Base-by-base conservation (phyloP, 2,888 invertebrate species). In the Sphaeridia pumilis region DNA sequence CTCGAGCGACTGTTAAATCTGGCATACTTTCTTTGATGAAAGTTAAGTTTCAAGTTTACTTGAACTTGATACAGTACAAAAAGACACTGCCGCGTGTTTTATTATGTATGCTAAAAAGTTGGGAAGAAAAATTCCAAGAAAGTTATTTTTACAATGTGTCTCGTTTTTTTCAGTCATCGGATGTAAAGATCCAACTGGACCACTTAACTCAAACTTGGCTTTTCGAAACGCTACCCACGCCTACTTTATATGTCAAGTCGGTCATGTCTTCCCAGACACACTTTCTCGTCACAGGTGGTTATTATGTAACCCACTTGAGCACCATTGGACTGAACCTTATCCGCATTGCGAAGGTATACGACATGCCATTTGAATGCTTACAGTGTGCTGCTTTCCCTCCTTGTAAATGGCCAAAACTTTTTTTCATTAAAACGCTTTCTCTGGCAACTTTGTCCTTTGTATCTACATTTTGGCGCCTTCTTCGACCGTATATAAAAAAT, bases 151-250 rank as follows among this genome's bases (percentile, higher is more conserved):
- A n/a, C n/a, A n/a, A 27, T 49, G 14, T 46, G 25, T 48, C 21
- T 31, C n/a, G 24, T 42, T 27, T 2, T 49, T 53, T 49, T 27
- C 46, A 65, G 65, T 60, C 24, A 58, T 65, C 28, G 65, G 65
- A 45, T 65, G 65, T 54, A 53, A 45, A 26, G 52, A 53, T 27
- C 63, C 65, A 7, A 45, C 38, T 24, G 52, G 49, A 36, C 62
- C 61, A 1, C 7, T 22, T 7, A 59, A 64, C 44, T 62, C 63
- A 7, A 63, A 65, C 35, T 55, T 61, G 55, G 58, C 58, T 12
- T 62, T 57, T 49, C 52, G 63, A 28, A 65, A 65, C 55, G 60
- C 63, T 5, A 61, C 63, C 1, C 61, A 60, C 49, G 63, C 63
- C 28, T 58, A 57, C 41, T 46, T 65, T 45, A 46, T 57, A 17